Base-by-base conservation (phyloP, 2,888 invertebrate species). In the Conchocele bisecta region DNA sequence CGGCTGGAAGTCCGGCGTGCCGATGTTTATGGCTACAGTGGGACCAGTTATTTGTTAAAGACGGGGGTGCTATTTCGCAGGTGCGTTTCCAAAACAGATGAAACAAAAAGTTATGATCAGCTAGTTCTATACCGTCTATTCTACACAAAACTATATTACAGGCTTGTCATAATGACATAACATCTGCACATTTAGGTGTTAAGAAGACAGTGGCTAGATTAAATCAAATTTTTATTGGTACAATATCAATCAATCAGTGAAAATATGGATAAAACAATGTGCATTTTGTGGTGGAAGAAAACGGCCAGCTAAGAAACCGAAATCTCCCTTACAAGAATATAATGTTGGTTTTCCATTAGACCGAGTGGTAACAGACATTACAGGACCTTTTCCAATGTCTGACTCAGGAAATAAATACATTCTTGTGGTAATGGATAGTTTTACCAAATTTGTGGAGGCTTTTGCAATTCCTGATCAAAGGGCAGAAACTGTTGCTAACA, bases 291-390 rank as follows among this genome's bases (percentile, higher is more conserved):
- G 48, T 11, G 28, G 24, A 29, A 15, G 61, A 1, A 69, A 69
- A 35, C 29, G 63, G 29, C 57, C 69, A 6, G 22, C 24, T 20
- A 39, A 41, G 50, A 56, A 35, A 33, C 44, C 61, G 13, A 56
- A 41, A 13, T 33, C 29, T 17, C 54, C 48, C 6, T 31, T 61
- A 31, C 17, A 17, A 7, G 41, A 57, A 42, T 69, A 69, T 44
- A 37, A 50, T 17, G 69, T 63, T 9, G 42, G 44, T 24, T 22
- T 31, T 9, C 79, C 83, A 13, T 75, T 82, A 58, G 69, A 82
- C 29, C 53, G 74, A 28, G 26, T 81, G 0, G 39, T 64, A 7
- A 64, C 74, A 6, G 75, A 82, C 57, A 53, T 79, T 9, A 33
- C 75, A 6, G 75, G 82, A 15, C 64, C 65, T 50, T 58, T 81